Base-by-base conservation (phyloP, 2,113 vertebrate species). In the Rhagologus leucostigma region DNA sequence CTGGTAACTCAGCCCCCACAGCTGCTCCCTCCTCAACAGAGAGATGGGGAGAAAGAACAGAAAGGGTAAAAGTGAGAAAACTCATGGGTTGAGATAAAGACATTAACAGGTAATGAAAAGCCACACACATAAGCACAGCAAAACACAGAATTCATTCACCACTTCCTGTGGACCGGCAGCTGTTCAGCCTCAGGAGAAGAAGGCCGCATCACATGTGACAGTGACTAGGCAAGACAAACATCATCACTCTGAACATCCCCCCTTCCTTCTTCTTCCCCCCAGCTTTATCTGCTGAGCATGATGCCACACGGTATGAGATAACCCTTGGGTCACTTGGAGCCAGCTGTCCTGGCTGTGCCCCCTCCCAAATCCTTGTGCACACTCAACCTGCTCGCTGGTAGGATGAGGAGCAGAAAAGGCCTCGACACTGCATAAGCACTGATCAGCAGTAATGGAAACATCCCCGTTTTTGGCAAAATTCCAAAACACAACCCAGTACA, bases 151-250 rank as follows among this genome's bases (percentile, higher is more conserved):
- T 33, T 62, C 1, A 32, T 53, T 62, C 41, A 41, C 9, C 24
- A 4, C 4, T 55, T 76, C 41, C 55, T 17, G 22, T 26, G n/a
- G 47, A 1, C 22, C 0, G 2, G 47, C 17, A 13, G 29, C 20
- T 13, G n/a, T 47, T 69, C 47, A 41, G n/a, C 20, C 30, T 9
- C 62, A 53, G 62, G 46, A 41, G 29, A 46, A 30, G 30, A 47
- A 39, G n/a, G 30, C 5, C 29, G 15, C 47, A 26, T 35, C 35
- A 26, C 0, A 0, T 13, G 9, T 32, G 3, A 53, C 20, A 10
- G 24, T 32, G 17, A 41, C 24, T 62, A 13, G 30, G n/a, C 9
- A 69, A 49, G n/a, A 62, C 14, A 76, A 83, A 47, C 16, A 2
- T 7, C n/a, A 22, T 13, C 21, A 16, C 21, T 68, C 23, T 4